These are phyloP conservation scores for Periplaneta americana DNA, from an alignment of 1,140 invertebrate species.

Conservation along the genomic window DNA sequence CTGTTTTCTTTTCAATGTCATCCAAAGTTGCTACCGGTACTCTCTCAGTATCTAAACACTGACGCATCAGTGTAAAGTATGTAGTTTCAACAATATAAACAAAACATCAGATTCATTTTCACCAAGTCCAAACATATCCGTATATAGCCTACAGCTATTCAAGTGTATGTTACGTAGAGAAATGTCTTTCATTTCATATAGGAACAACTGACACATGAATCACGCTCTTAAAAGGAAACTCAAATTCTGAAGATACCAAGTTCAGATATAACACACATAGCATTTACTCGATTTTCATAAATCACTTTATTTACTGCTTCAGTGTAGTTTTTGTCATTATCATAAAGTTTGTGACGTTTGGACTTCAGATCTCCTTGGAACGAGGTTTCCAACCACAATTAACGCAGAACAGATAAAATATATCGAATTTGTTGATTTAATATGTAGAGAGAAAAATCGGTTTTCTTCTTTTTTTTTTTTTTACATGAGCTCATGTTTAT, in stretches of 20 bases:
- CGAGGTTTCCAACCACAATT: not conserved
- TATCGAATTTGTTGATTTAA: not conserved
- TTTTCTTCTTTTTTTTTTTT: no score
- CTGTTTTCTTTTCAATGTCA: not conserved
- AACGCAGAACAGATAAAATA: not conserved
- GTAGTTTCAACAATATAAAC: not conserved
- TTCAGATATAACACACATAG: not conserved
- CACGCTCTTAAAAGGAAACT: not conserved
- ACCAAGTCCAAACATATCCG: not conserved
- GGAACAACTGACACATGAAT: not conserved
- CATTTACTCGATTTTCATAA: not conserved
- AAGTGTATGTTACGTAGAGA: no score
- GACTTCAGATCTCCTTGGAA: not conserved
- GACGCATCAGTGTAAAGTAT: not conserved
- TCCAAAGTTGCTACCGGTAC: not conserved
- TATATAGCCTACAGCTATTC: not conserved
- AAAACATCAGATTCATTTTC: not conserved
- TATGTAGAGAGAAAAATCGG: no score
- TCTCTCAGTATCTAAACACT: not conserved
- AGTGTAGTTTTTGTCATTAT: not conserved
- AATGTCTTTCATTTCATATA: not conserved
- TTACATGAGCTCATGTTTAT: no score
- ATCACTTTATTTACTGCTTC: not conserved
- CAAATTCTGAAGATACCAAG: not conserved
- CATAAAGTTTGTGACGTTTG: not conserved